Base-by-base conservation (phyloP, 1,140 invertebrate genomes). In the Drosophila parvula region DNA sequence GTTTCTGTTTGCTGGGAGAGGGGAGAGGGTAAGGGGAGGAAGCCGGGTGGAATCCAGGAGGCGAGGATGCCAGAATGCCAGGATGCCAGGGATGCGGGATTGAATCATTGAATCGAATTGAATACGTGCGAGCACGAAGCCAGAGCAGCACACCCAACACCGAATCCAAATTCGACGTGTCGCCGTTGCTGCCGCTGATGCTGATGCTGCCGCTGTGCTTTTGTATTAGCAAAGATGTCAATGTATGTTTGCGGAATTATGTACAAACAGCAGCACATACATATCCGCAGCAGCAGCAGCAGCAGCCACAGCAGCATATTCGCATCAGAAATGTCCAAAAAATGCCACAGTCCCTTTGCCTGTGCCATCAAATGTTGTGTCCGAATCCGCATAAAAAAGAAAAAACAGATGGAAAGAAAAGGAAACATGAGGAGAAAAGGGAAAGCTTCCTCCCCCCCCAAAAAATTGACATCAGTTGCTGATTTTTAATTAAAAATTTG, bases 401-500 rank as follows among this genome's bases (percentile, higher is more conserved):
- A 4, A n/a, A n/a, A n/a, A n/a, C n/a, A n/a, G 27, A 22, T 22
- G 1, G 48, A 60, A 18, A 44, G 57, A 18, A 59, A 36, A 63
- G 14, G 14, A 16, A 36, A 36, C 22, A 22, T 22, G 22, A 16
- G 36, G 7, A 67, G 44, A 18, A 16, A 44, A 10, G 43, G 43
- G 10, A 36, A 56, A 36, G 50, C 45, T 32, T n/a, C n/a, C 43
- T 65, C 47, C 51, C 60, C 43, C 40, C 51, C 60, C 43, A 36
- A 79, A 89, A 79, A 79, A 88, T 88, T 80, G 83, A 88, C 84
- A 88, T 89, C 84, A 78, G 80, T 84, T 89, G 85, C 84, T 89
- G 80, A 84, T 90, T 89, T 89, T 89, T 89, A 89, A 89, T 89
- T 89, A 89, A 89, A 89, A 89, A 89, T 89, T 81, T 89, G 84